Percentiles rank a stretch among this genome's conserved stretches.
phyloP scores from a whole-genome alignment of 1,140 invertebrate genomes.

The Metopolophium dirhodum region DNA sequence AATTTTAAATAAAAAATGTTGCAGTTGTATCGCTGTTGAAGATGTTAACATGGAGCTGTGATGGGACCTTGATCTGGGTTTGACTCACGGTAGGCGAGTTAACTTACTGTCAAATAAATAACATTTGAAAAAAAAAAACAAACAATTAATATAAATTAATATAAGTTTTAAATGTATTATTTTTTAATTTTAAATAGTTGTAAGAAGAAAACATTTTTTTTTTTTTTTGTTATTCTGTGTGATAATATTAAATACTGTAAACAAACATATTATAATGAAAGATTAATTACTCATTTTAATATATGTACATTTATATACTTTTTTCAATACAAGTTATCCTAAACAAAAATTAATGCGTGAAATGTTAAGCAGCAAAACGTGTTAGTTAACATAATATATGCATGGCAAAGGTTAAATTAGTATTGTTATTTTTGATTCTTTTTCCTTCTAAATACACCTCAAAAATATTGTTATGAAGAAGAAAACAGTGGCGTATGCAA shows the following conservation, averaged over 20 bases:
- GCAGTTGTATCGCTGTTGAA: constrained; percentile 1
- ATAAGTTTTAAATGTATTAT: not conserved
- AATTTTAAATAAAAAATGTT: constrained; percentile 19
- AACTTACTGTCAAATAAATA: constrained; percentile 54
- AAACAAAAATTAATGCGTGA: constrained; percentile 6
- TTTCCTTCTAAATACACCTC: not conserved
- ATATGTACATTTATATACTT: not conserved
- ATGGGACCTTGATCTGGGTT: not conserved
- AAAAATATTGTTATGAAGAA: not conserved
- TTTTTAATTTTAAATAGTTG: constrained; percentile 49
- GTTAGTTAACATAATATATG: not conserved
- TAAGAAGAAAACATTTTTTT: constrained; percentile 46
- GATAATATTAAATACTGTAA: constrained; percentile 25
- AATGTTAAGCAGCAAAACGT: not conserved
- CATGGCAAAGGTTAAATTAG: not conserved
- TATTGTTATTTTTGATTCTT: not conserved
- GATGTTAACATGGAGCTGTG: constrained; percentile 43
- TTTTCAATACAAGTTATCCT: not conserved
- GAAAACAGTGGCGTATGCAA: constrained; percentile 22
- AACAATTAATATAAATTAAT: constrained; percentile 46
- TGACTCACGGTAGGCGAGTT: constrained; percentile 45
- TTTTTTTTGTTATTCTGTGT: not conserved
- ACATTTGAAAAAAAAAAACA: constrained; percentile 32
- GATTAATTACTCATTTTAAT: constrained; percentile 17
- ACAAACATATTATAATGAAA: not conserved